phyloP scores from a whole-genome alignment of 2,797 vertebrate species.

The Sphaeramia orbicularis region DNA sequence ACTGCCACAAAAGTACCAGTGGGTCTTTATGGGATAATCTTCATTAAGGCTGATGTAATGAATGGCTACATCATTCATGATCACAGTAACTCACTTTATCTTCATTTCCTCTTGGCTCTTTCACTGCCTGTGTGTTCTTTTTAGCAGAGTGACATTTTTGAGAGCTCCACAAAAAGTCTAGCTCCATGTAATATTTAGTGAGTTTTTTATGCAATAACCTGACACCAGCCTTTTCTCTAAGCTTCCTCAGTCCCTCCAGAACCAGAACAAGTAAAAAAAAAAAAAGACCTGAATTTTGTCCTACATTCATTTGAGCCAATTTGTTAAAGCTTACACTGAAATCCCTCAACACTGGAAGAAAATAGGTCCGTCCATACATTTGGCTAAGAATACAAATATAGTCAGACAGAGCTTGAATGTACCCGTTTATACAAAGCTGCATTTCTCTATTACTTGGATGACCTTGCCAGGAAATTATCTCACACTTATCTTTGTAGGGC shows the following conservation, averaged over 20 bases:
- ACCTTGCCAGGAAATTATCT: background rate
- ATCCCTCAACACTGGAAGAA: conserved; percentile 5
- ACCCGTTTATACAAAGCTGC: background rate
- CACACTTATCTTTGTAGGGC: background rate
- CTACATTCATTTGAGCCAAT: conserved; percentile 1
- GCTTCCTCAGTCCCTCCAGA: conserved; percentile 10
- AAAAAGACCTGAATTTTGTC: conserved; percentile 1
- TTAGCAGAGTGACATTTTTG: conserved; percentile 11
- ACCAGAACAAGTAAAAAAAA: background rate
- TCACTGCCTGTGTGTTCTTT: conserved; percentile 5
- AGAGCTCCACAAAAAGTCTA: conserved; percentile 21
- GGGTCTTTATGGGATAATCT: too few species aligned
- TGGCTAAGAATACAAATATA: background rate
- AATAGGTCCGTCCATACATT: background rate
- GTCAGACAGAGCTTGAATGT: background rate
- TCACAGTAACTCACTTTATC: conserved; percentile 4
- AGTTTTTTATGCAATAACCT: conserved; percentile 23
- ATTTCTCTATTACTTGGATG: background rate
- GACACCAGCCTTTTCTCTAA: conserved; percentile 14
- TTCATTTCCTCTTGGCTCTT: conserved; percentile 8
- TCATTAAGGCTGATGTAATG: background rate
- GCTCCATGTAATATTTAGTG: conserved; percentile 57
- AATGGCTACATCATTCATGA: conserved; percentile 29
- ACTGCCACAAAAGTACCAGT: too few species aligned
- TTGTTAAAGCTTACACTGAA: background rate